Evolutionary conservation across 2,888 invertebrate genomes (phyloP).

Genomic region (Ichneumoninae sp.): DNA sequence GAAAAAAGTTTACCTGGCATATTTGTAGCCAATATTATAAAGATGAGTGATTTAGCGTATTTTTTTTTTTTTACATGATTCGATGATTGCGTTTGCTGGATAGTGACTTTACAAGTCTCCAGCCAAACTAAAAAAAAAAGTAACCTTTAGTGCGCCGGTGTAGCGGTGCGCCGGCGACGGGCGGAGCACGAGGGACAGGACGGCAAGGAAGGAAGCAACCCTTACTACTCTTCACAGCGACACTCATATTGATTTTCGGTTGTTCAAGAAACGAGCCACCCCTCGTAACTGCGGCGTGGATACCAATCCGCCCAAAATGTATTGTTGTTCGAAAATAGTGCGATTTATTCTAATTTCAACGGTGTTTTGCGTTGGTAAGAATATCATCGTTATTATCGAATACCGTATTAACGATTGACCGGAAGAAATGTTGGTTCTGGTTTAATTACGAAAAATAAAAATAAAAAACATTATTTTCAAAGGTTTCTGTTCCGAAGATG

Average conservation of each 20-base stretch:
- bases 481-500: conserved; percentile 95
- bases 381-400: neutral
- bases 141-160: conserved; percentile 6
- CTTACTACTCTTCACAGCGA: conserved; percentile 73
- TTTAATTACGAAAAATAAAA: neutral
- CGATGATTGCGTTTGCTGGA: neutral
- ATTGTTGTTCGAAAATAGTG: conserved; percentile 76
- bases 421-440: neutral
- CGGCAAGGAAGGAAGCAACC: conserved; percentile 73
- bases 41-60: no score
- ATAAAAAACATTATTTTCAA: conserved; percentile 56
- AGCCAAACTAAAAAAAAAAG: neutral
- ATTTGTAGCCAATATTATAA: no score
- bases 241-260: conserved; percentile 78
- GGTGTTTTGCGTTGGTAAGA: conserved; percentile 80
- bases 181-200: conserved; percentile 39
- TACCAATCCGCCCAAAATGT: conserved; percentile 77
- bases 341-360: conserved; percentile 79
- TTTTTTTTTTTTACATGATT: neutral
- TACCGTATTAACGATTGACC: neutral
- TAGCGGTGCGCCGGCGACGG: neutral
- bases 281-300: conserved; percentile 66
- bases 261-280: conserved; percentile 62
- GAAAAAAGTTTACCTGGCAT: no score
- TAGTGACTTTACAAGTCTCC: neutral